A percentile compares a stretch with the other conserved stretches of the same genome.
phyloP scores from a whole-genome alignment of 2,797 vertebrate genomes.

The Sternarchorhynchus goeldii region DNA sequence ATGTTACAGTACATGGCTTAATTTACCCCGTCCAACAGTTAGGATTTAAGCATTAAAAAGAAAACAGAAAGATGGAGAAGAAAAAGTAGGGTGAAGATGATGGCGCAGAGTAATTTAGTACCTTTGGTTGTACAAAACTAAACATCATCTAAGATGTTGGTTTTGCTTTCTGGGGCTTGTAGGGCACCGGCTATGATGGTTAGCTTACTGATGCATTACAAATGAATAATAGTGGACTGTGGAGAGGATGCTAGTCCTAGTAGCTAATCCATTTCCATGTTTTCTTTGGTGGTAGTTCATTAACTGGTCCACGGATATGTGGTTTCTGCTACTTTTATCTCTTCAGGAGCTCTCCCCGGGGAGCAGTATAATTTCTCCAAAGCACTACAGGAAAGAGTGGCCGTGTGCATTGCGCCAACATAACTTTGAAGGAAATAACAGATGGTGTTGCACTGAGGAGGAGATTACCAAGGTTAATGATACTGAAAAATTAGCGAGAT shows the following conservation, averaged over 20 bases:
- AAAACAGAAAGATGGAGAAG: neutral
- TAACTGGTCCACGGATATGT: conserved; percentile 70
- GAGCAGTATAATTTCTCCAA: conserved; percentile 57
- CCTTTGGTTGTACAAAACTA: conserved; percentile 33
- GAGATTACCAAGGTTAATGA: conserved; percentile 81
- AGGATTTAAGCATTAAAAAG: too few relatives aligned
- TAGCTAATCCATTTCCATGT: conserved; percentile 75
- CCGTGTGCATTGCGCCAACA: conserved; percentile 45
- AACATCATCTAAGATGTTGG: conserved; percentile 45
- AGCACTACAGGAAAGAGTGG: conserved; percentile 48
- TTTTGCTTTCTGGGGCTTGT: conserved; percentile 62
- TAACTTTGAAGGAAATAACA: conserved; percentile 74
- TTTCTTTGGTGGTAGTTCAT: conserved; percentile 72
- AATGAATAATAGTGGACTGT: conserved; percentile 68
- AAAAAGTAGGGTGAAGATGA: conserved; percentile 15
- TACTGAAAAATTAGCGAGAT: conserved; percentile 78
- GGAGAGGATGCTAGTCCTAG: conserved; percentile 67
- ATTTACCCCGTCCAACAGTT: neutral
- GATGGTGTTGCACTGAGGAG: conserved; percentile 74
- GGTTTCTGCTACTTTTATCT: conserved; percentile 66
- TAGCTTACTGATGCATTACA: conserved; percentile 58
- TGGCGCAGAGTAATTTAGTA: conserved; percentile 31
- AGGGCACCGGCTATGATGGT: conserved; percentile 63
- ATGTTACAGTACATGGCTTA: neutral
- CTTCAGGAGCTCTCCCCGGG: conserved; percentile 54